phyloP scores from a whole-genome alignment of 2,888 invertebrate genomes.

The Lasioglossum villosulum region DNA sequence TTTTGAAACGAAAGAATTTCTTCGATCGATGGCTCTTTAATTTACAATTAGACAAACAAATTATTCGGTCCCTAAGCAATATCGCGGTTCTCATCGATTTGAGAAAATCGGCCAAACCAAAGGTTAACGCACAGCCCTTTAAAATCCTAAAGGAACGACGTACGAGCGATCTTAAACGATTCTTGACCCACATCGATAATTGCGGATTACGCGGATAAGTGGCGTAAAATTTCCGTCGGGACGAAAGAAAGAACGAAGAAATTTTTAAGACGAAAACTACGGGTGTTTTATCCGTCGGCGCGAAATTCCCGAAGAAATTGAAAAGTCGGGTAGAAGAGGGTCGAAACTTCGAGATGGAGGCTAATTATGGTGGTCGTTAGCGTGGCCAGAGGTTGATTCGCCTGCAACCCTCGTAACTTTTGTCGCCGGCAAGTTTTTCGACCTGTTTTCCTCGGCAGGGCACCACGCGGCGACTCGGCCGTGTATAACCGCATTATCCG shows the following conservation, averaged over 20 bases:
- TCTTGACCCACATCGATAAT: slow-evolving; percentile 9
- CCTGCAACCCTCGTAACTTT: slow-evolving; percentile 32
- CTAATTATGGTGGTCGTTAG: slow-evolving; percentile 72
- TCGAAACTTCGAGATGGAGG: slow-evolving; percentile 31
- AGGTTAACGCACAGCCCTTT: not conserved
- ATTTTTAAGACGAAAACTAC: not conserved
- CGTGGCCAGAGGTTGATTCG: slow-evolving; percentile 48
- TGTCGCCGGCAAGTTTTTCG: slow-evolving; percentile 42
- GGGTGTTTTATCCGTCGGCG: slow-evolving; percentile 5
- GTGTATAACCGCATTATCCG: slow-evolving; percentile 49
- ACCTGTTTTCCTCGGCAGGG: not conserved
- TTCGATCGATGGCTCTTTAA: not conserved
- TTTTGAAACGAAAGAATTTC: not conserved
- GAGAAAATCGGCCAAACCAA: not conserved
- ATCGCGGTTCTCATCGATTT: not conserved
- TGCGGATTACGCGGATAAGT: not conserved
- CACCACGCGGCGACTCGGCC: not conserved
- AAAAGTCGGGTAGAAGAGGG: slow-evolving; percentile 58
- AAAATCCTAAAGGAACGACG: not conserved
- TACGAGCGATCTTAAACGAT: not conserved
- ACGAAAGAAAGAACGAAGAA: not conserved
- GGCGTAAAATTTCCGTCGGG: not conserved
- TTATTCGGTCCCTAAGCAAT: too few species aligned
- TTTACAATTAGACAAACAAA: not conserved
- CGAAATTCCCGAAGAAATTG: slow-evolving; percentile 55